Evolutionary conservation across 1,140 invertebrate genomes (phyloP), one percentile per base, ranked within the genome.

Genomic region (Drosophila lowei): DNA sequence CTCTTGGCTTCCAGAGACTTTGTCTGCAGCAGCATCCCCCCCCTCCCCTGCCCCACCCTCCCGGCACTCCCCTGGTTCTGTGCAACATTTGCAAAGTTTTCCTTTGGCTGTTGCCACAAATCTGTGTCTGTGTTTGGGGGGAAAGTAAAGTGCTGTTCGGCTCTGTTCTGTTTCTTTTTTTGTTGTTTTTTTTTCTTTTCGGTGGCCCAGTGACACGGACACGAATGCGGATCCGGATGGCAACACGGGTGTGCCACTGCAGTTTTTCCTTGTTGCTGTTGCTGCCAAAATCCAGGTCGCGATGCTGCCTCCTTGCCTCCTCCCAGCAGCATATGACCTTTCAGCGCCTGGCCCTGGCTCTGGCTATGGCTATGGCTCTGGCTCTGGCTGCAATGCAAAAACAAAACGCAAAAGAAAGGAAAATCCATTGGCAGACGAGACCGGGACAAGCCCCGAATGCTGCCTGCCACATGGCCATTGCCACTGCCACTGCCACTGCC

Each of bases 31-130:
- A 23, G 47, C 47, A 8, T 13, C 49, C 18, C 53, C 28, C 9
- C 52, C 61, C 63, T 50, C 28, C 23, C 16, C 28, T n/a, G 30
- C n/a, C 13, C 38, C 16, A 9, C 18, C 18, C 18, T 53, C 53
- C 44, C 42, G 3, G 15, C 38, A 48, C 34, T 16, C 18, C 48
- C 11, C 49, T 21, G 50, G 11, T 5, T 11, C 30, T 11, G 23
- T 58, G 73, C 79, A 79, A 72, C 79, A 63, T 62, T 85, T 79
- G 79, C 80, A 70, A 84, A 84, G 43, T 86, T 86, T 77, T 65
- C 73, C 70, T 65, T 59, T 56, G 67, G 30, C 30, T 30, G 8
- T 30, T 38, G 34, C 34, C 34, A 38, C 34, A 38, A 38, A 38
- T 38, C 34, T 38, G 34, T 21, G 28, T 43, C 6, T 23, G 48